Evolutionary conservation across 2,888 invertebrate species (phyloP).

Genomic region (Drosophila subquinaria): DNA sequence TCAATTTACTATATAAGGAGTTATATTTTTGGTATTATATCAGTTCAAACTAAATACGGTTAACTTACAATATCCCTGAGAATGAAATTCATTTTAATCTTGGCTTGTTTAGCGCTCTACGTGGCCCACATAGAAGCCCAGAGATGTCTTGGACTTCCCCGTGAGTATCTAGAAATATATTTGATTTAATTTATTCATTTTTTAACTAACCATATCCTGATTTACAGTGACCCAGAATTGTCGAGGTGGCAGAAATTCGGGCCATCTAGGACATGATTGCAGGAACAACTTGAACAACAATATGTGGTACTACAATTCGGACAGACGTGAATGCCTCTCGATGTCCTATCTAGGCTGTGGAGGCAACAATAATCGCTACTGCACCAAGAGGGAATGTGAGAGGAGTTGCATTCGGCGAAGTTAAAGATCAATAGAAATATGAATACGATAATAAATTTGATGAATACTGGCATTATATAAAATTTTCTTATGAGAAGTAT

Average conservation of each 20-base stretch:
- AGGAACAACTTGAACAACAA: conserved; percentile 6
- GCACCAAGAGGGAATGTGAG: conserved; percentile 8
- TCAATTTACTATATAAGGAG: conserved; percentile 9
- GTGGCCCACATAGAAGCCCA: conserved; percentile 21
- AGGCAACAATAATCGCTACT: conserved; percentile 44
- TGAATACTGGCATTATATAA: neutral
- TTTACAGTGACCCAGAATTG: conserved; percentile 24
- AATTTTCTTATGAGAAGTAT: too few species aligned
- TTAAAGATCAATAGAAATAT: neutral
- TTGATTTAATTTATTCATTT: neutral
- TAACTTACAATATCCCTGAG: neutral
- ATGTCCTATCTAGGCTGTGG: conserved; percentile 44
- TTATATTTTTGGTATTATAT: neutral
- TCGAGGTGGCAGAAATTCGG: conserved; percentile 11
- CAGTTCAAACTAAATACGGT: conserved; percentile 4
- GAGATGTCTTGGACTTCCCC: conserved; percentile 19
- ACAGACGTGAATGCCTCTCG: conserved; percentile 12
- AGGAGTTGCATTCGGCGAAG: neutral
- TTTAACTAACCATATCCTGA: neutral
- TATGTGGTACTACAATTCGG: conserved; percentile 48
- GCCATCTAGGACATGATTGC: conserved; percentile 23
- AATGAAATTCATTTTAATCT: conserved; percentile 26
- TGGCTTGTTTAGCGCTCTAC: conserved; percentile 17
- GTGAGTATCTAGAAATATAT: conserved; percentile 2
- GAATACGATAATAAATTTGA: neutral